phyloP scores from a whole-genome alignment of 1,140 invertebrate species.

The Platyura marginata region DNA sequence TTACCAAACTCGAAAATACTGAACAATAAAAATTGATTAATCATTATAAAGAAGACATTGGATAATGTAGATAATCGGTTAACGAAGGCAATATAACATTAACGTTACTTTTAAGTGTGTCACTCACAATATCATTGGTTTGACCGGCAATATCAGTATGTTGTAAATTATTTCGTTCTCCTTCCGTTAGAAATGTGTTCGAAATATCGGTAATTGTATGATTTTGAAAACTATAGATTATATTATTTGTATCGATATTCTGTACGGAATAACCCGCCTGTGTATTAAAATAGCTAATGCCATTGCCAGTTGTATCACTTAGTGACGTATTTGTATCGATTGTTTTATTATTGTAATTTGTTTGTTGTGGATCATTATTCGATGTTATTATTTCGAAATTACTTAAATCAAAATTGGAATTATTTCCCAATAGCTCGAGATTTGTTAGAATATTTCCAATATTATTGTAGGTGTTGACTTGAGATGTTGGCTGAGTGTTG shows the following conservation, averaged over 20 bases:
- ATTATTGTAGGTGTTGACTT: slow-evolving; percentile 17
- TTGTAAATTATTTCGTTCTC: neutral
- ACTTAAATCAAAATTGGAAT: slow-evolving; percentile 6
- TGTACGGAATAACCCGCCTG: neutral
- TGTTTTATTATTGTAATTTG: no score
- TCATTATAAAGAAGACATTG: no score
- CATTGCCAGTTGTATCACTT: neutral
- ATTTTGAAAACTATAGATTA: no score
- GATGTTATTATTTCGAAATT: neutral
- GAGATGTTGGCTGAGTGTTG: no score
- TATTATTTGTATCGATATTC: neutral
- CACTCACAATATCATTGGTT: no score
- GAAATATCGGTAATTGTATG: neutral
- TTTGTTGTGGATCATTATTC: neutral
- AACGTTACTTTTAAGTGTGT: no score
- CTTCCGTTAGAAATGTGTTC: neutral
- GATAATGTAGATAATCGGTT: no score
- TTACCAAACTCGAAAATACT: no score
- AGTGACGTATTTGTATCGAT: neutral
- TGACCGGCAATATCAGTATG: no score
- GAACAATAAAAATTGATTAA: no score
- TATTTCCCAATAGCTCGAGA: slow-evolving; percentile 21
- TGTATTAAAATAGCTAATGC: neutral
- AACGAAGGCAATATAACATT: no score
- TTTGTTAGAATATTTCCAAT: slow-evolving; percentile 24